Evolutionary conservation across 2,113 vertebrate species (phyloP).

Genomic region (Vulpes ferrilata): DNA sequence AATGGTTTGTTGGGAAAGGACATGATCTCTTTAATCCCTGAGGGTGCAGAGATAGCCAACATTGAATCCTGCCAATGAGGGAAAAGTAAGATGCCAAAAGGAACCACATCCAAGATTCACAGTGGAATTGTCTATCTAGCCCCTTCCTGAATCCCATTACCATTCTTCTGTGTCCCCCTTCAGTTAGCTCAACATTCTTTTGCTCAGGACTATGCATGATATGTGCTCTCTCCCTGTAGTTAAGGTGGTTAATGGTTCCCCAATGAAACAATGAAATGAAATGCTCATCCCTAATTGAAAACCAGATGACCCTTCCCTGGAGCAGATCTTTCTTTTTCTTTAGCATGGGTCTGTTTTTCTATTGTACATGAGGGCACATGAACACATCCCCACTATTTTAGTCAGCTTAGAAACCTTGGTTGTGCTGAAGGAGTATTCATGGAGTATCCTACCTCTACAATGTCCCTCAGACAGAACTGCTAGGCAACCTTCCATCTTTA

Average conservation of each 20-base stretch:
- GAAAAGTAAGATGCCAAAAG: background rate
- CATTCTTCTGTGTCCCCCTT: background rate
- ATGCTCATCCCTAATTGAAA: background rate
- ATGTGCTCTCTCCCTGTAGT: background rate
- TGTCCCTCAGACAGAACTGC: background rate
- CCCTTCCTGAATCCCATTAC: background rate
- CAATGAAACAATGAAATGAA: background rate
- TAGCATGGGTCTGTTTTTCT: background rate
- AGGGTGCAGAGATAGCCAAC: background rate
- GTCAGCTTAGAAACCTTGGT: background rate
- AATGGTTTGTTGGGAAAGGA: background rate
- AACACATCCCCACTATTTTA: background rate
- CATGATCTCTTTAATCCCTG: accelerated
- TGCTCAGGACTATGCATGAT: background rate
- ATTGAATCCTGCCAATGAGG: background rate
- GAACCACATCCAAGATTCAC: background rate
- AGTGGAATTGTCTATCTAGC: background rate
- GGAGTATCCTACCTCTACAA: background rate
- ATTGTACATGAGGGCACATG: accelerated
- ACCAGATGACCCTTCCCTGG: background rate
- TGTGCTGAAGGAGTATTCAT: background rate
- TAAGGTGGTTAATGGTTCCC: background rate
- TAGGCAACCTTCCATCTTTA: background rate
- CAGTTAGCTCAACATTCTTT: background rate
- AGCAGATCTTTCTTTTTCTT: background rate